phyloP scores from a whole-genome alignment of 2,113 vertebrate genomes.

The Tichodroma muraria region DNA sequence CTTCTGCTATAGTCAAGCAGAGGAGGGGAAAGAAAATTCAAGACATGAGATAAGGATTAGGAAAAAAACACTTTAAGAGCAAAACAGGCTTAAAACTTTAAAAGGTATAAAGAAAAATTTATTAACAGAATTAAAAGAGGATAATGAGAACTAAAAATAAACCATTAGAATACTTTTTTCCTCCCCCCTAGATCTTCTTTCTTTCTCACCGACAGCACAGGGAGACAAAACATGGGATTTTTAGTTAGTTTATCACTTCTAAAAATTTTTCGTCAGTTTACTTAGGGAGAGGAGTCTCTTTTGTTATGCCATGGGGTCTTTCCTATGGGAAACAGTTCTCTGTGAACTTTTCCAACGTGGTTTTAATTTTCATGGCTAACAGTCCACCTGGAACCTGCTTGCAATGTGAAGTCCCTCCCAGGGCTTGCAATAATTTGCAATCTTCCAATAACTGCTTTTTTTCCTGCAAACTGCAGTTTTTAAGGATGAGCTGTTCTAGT shows the following conservation, averaged over 20 bases:
- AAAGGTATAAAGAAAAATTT: neutral
- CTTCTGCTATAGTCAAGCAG: neutral
- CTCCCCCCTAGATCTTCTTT: neutral
- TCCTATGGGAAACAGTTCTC: neutral
- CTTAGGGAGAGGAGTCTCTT: neutral
- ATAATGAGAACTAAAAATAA: neutral
- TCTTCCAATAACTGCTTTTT: neutral
- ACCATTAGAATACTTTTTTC: neutral
- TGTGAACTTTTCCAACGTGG: neutral
- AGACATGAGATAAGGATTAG: neutral
- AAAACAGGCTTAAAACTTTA: neutral
- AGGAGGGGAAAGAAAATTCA: neutral
- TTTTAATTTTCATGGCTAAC: neutral
- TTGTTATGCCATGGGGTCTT: neutral
- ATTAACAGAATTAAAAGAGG: neutral
- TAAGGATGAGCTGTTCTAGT: neutral
- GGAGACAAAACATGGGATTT: neutral
- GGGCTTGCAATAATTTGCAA: neutral
- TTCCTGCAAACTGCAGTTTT: neutral
- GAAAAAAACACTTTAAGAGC: neutral
- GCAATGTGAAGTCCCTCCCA: neutral
- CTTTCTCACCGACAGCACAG: neutral
- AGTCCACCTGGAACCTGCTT: neutral
- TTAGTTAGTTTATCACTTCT: neutral
- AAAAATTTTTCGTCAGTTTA: neutral